Percentiles rank a stretch among this genome's conserved stretches.
phyloP scores from a whole-genome alignment of 2,888 invertebrate genomes.

The Ferrisia virgata region DNA sequence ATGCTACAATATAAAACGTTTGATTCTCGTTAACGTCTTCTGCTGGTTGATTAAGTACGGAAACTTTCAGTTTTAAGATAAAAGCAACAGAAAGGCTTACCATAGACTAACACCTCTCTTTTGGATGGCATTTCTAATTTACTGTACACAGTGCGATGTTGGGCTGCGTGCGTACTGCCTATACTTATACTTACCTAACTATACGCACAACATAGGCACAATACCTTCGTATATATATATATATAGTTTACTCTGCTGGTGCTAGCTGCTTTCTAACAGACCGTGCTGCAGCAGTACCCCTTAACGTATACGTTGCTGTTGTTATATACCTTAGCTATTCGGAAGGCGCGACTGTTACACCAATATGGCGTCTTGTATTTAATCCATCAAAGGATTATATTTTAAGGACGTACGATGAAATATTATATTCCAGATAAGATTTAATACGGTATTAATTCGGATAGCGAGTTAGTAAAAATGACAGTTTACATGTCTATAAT shows the following conservation, averaged over 20 bases:
- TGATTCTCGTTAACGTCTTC: slow-evolving; percentile 20
- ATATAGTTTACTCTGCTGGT: too few relatives aligned
- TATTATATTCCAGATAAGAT: slow-evolving; percentile 39
- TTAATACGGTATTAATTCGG: slow-evolving; percentile 39
- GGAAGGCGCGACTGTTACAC: neutral
- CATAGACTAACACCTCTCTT: slow-evolving; percentile 12
- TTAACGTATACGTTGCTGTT: neutral
- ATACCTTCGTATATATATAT: neutral
- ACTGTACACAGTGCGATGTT: neutral
- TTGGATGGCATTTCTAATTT: slow-evolving; percentile 16
- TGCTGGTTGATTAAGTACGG: slow-evolving; percentile 7
- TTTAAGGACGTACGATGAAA: slow-evolving; percentile 34
- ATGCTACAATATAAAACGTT: slow-evolving; percentile 9
- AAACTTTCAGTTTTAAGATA: slow-evolving; percentile 17
- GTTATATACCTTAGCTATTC: neutral
- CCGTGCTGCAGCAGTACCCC: too few relatives aligned
- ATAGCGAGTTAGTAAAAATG: slow-evolving; percentile 32
- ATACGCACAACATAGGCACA: too few relatives aligned
- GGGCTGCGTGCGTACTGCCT: neutral
- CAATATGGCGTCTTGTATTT: slow-evolving; percentile 23
- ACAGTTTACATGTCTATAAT: slow-evolving; percentile 35
- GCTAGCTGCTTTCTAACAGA: too few relatives aligned
- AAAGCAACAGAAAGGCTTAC: slow-evolving; percentile 23
- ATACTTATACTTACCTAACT: neutral
- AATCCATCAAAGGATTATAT: slow-evolving; percentile 40